phyloP scores from a whole-genome alignment of 2,113 vertebrate genomes.

The Amphiprion percula region DNA sequence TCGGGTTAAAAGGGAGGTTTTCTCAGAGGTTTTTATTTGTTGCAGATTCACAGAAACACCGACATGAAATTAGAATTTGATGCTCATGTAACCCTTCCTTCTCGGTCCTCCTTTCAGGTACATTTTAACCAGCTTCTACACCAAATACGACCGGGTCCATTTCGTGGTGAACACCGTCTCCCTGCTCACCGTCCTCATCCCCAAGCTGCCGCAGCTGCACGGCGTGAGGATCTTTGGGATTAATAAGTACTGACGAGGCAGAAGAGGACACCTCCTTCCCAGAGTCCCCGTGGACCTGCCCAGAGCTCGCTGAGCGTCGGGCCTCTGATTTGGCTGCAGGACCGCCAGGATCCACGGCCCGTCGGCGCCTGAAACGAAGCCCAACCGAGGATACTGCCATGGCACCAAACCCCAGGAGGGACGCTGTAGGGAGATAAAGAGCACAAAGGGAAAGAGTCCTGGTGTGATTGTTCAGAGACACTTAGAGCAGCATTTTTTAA shows the following conservation, averaged over 20 bases:
- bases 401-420: constrained; percentile 55
- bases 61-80: background rate
- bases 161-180: constrained; percentile 96
- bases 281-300: constrained; percentile 32
- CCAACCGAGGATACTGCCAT: constrained; percentile 59
- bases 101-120: constrained; percentile 84
- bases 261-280: constrained; percentile 54
- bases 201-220: constrained; percentile 96
- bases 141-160: constrained; percentile 95
- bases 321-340: constrained; percentile 55
- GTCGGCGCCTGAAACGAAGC: constrained; percentile 52
- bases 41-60: too few species aligned
- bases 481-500: constrained; percentile 31
- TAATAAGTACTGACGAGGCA: constrained; percentile 91
- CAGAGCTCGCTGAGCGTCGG: constrained; percentile 39
- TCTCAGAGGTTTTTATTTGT: too few species aligned
- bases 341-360: constrained; percentile 40
- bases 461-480: constrained; percentile 26
- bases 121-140: constrained; percentile 98
- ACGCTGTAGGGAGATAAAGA: constrained; percentile 19
- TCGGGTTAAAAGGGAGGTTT: too few species aligned
- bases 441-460: constrained; percentile 45
- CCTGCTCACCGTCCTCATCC: constrained; percentile 96
- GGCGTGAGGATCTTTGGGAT: constrained; percentile 98
- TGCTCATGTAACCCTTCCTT: constrained; percentile 7